These are phyloP conservation scores for Bombyx mandarina DNA, from an alignment of 1,140 invertebrate species.

Conservation along the genomic window DNA sequence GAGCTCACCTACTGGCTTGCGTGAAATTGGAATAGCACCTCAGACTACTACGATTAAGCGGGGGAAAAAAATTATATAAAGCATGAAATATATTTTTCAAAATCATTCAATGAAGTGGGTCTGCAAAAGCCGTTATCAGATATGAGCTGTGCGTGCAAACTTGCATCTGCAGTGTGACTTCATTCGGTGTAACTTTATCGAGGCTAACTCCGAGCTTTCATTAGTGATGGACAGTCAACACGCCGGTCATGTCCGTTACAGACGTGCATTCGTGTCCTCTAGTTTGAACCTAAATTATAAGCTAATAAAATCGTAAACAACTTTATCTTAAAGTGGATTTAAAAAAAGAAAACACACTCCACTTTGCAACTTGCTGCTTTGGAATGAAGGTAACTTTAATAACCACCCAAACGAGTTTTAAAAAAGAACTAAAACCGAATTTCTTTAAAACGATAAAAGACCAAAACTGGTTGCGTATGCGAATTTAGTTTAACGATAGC, in stretches of 20 bases:
- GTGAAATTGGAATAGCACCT: too few relatives aligned
- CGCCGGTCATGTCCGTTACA: conserved; percentile 21
- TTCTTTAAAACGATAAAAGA: conserved; percentile 21
- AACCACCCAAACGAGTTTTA: too few relatives aligned
- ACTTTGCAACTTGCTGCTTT: background rate
- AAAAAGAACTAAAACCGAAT: conserved; percentile 8
- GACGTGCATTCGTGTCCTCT: conserved; percentile 22
- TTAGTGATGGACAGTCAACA: conserved; percentile 28
- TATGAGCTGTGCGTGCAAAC: background rate
- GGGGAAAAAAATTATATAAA: too few relatives aligned
- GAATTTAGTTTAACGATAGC: conserved; percentile 32
- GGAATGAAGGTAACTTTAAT: too few relatives aligned
- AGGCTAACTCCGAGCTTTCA: conserved; percentile 16
- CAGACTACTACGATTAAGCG: too few relatives aligned
- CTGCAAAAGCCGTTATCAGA: background rate
- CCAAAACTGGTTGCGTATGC: conserved; percentile 43
- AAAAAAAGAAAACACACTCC: too few relatives aligned
- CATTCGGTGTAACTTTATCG: conserved; percentile 24
- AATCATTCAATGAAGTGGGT: too few relatives aligned
- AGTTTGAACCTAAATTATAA: too few relatives aligned
- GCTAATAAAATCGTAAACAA: too few relatives aligned
- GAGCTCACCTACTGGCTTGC: too few relatives aligned
- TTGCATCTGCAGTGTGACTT: background rate
- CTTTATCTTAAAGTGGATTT: too few relatives aligned
- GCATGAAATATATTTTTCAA: too few relatives aligned